Evolutionary conservation across 2,797 vertebrate genomes (phyloP).

Genomic region (Lagodon rhomboides): DNA sequence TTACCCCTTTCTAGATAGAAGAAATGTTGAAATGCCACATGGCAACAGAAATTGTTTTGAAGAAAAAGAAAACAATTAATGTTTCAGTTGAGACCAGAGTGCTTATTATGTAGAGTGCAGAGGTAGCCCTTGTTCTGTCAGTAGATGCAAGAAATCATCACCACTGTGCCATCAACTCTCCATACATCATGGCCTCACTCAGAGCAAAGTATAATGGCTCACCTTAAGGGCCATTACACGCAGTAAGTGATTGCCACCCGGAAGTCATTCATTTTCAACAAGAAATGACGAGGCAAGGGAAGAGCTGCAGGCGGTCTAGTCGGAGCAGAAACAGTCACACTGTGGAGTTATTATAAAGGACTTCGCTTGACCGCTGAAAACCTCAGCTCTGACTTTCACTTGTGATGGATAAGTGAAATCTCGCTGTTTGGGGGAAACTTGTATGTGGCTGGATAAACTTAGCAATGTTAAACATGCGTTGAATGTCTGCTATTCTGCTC

Average conservation of each 20-base stretch:
- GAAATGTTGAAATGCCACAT: slow-evolving; percentile 20
- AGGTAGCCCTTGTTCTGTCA: slow-evolving; percentile 1
- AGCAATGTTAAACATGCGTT: slow-evolving; percentile 2
- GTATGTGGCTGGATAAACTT: not conserved
- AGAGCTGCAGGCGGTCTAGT: slow-evolving; percentile 35
- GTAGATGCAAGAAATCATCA: slow-evolving; percentile 15
- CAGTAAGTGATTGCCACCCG: slow-evolving; percentile 42
- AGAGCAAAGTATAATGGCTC: slow-evolving; percentile 30
- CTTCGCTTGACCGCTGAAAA: slow-evolving; percentile 26
- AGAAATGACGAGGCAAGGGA: slow-evolving; percentile 20
- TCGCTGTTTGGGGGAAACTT: slow-evolving; percentile 11
- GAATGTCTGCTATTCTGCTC: not conserved
- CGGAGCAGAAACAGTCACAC: slow-evolving; percentile 22
- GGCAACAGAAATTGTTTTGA: too few relatives aligned
- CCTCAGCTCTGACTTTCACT: slow-evolving; percentile 20
- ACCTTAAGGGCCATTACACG: slow-evolving; percentile 46
- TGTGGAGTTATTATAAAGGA: slow-evolving; percentile 17
- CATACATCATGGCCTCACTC: slow-evolving; percentile 25
- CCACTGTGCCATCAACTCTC: not conserved
- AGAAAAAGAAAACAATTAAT: not conserved
- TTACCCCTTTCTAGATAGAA: slow-evolving; percentile 21
- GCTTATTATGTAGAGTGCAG: slow-evolving; percentile 14
- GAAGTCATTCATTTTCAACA: slow-evolving; percentile 52
- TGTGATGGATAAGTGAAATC: slow-evolving; percentile 1
- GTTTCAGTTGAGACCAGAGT: not conserved